phyloP scores from a whole-genome alignment of 2,113 vertebrate genomes.

The Trogon melanurus region DNA sequence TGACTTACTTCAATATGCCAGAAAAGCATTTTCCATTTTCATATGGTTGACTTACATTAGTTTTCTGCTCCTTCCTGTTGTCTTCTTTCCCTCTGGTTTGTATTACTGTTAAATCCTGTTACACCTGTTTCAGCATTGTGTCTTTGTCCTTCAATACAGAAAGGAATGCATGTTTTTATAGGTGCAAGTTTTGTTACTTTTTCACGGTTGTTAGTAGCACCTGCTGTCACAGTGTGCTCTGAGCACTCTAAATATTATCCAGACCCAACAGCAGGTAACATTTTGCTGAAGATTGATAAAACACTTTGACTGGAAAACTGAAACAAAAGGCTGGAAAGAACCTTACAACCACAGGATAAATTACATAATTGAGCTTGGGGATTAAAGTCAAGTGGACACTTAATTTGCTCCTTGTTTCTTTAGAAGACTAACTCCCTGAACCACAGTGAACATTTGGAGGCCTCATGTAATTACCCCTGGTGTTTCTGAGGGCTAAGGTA shows the following conservation, averaged over 20 bases:
- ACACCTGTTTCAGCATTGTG: background rate
- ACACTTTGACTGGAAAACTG: background rate
- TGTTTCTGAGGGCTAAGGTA: background rate
- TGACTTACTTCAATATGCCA: background rate
- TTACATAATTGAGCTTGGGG: background rate
- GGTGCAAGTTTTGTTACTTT: background rate
- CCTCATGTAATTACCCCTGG: background rate
- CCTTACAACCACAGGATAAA: background rate
- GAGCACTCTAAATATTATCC: background rate
- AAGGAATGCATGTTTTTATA: background rate
- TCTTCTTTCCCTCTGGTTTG: background rate
- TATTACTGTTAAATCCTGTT: background rate
- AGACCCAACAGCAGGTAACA: background rate
- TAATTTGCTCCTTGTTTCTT: background rate
- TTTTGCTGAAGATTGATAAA: background rate
- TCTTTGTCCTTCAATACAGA: background rate
- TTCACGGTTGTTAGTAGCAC: background rate
- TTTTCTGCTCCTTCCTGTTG: background rate
- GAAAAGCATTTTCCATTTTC: background rate
- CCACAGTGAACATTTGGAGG: background rate
- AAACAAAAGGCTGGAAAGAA: background rate
- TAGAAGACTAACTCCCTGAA: background rate
- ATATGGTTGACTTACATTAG: background rate
- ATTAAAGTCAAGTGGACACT: background rate
- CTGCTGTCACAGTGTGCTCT: background rate